Percentiles rank a stretch among this genome's conserved stretches.
Conservation (phyloP, 2,113 vertebrate genomes). For the Tupaia tana region DNA sequence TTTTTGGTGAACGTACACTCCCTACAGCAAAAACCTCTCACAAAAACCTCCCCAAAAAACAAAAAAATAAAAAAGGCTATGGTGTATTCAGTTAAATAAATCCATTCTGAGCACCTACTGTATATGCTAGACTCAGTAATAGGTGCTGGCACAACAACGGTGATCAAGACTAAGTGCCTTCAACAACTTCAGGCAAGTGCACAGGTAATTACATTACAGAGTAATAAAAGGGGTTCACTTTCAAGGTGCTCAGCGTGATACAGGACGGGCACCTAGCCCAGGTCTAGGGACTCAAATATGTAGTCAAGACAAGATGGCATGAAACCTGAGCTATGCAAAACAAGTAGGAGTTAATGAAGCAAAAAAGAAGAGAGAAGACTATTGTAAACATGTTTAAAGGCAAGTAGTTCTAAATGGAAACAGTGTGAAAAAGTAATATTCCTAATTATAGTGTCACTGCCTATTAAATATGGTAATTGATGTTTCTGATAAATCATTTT, state of each 20-base stretch:
- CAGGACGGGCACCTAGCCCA: background rate
- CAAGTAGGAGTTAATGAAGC: background rate
- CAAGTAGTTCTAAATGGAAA: background rate
- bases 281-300: background rate
- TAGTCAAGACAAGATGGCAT: background rate
- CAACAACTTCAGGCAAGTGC: background rate
- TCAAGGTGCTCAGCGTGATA: background rate
- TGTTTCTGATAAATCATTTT: background rate
- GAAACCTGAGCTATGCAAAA: background rate
- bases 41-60: too few species aligned
- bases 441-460: background rate
- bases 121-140: background rate
- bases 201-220: background rate
- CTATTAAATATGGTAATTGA: background rate
- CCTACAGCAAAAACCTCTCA: too few species aligned
- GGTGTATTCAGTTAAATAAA: background rate
- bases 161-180: background rate
- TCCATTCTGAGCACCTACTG: background rate
- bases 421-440: background rate
- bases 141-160: background rate
- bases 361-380: background rate
- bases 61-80: too few species aligned
- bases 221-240: background rate
- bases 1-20: too few species aligned
- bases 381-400: background rate